A percentile compares a stretch with the other conserved stretches of the same genome.
Conservation (phyloP, 1,140 invertebrate genomes). For the Bactericera cockerelli region DNA sequence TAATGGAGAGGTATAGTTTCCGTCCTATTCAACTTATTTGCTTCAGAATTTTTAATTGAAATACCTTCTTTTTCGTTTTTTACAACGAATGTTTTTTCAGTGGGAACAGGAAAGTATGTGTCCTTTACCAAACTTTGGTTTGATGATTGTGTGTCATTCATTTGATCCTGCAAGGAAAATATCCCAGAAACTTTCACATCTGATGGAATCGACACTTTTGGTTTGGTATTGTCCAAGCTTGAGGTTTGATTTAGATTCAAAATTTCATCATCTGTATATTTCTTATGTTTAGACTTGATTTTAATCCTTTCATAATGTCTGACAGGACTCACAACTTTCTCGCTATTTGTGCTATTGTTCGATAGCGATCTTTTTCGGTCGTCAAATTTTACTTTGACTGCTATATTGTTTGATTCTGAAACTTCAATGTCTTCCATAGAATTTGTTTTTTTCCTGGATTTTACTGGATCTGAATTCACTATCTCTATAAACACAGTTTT, state of each 20-base stretch:
- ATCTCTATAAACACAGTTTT: neutral
- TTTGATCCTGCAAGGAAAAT: too few species aligned
- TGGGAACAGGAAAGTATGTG: too few species aligned
- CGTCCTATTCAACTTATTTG: too few species aligned
- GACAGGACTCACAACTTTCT: neutral
- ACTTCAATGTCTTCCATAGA: neutral
- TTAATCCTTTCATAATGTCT: neutral
- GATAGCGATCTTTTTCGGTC: neutral
- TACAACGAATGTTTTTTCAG: too few species aligned
- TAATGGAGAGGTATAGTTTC: too few species aligned
- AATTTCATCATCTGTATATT: neutral
- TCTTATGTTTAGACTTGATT: neutral
- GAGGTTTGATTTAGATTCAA: neutral
- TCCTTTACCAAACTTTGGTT: too few species aligned
- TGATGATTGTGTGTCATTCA: too few species aligned
- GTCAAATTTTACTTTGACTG: neutral
- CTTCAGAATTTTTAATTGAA: too few species aligned
- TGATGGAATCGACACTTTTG: too few species aligned
- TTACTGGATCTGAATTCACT: neutral
- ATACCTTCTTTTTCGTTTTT: too few species aligned
- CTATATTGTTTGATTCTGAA: neutral
- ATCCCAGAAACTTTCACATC: too few species aligned
- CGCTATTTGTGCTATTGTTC: neutral
- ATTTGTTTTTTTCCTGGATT: neutral
- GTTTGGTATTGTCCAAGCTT: too few species aligned